Evolutionary conservation across 2,888 invertebrate species (phyloP).

Genomic region (Drosophila quinaria): DNA sequence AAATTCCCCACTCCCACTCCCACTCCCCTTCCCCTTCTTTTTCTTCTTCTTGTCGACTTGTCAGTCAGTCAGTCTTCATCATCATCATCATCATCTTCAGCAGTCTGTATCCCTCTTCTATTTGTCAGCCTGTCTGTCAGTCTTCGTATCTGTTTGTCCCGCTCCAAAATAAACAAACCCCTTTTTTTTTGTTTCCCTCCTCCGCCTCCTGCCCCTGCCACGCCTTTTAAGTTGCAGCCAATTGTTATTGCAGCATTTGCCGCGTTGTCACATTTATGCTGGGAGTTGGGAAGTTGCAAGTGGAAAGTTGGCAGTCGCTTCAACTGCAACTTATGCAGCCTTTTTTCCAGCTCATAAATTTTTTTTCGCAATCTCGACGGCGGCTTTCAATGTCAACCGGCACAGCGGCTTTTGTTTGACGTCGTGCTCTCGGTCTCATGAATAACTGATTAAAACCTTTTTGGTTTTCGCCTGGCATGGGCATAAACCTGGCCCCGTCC

Average conservation of each 20-base stretch:
- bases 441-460: slow-evolving; percentile 82
- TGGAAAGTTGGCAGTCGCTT: slow-evolving; percentile 26
- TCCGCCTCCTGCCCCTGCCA: not conserved
- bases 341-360: slow-evolving; percentile 78
- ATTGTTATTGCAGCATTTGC: slow-evolving; percentile 71
- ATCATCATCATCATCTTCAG: slow-evolving; percentile 35
- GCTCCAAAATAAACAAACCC: slow-evolving; percentile 66
- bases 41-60: slow-evolving; percentile 41
- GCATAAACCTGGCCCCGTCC: not conserved
- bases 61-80: slow-evolving; percentile 53
- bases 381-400: slow-evolving; percentile 76
- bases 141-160: slow-evolving; percentile 37
- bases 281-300: not conserved
- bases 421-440: slow-evolving; percentile 72
- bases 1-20: not conserved
- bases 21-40: not conserved
- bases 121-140: slow-evolving; percentile 41
- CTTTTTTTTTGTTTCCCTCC: slow-evolving; percentile 20
- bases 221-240: slow-evolving; percentile 76
- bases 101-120: slow-evolving; percentile 35
- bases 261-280: slow-evolving; percentile 14
- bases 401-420: slow-evolving; percentile 77
- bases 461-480: slow-evolving; percentile 49
- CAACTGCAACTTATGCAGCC: slow-evolving; percentile 48
- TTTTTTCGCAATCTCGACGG: slow-evolving; percentile 57